Percentiles rank a stretch among this genome's conserved stretches.
phyloP scores from a whole-genome alignment of 2,113 vertebrate species.

The Hypocryptadius cinnamomeus region DNA sequence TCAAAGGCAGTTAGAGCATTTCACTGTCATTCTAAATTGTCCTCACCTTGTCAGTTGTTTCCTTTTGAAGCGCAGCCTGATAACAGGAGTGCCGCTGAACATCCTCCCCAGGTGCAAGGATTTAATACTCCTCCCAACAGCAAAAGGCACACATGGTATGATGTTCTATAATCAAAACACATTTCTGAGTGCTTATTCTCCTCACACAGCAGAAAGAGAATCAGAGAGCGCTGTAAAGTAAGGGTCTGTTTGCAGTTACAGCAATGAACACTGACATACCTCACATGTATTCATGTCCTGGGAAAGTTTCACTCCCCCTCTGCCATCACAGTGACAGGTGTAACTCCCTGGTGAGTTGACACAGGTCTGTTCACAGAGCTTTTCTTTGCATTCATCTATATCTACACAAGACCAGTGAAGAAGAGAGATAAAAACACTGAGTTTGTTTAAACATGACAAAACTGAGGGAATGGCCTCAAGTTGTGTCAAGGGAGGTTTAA shows the following conservation, averaged over 20 bases:
- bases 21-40: background rate
- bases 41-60: conserved; percentile 85
- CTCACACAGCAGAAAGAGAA: background rate
- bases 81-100: conserved; percentile 87
- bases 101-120: conserved; percentile 93
- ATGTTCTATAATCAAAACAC: conserved; percentile 72
- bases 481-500: background rate
- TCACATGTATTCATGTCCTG: conserved; percentile 85
- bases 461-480: background rate
- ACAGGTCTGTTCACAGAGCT: conserved; percentile 85
- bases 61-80: conserved; percentile 87
- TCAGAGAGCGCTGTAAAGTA: background rate
- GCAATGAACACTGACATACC: conserved; percentile 66
- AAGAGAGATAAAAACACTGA: background rate
- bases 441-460: background rate
- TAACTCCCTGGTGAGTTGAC: conserved; percentile 88
- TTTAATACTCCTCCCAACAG: conserved; percentile 82
- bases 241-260: background rate
- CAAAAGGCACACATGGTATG: conserved; percentile 76
- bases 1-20: background rate
- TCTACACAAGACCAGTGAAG: conserved; percentile 66
- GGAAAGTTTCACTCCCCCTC: conserved; percentile 84
- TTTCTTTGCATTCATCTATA: conserved; percentile 85
- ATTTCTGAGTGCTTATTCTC: background rate
- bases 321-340: conserved; percentile 88